Evolutionary conservation across 64 coral and sea anemone species (phyloP).

Genomic region (Montipora foliosa): DNA sequence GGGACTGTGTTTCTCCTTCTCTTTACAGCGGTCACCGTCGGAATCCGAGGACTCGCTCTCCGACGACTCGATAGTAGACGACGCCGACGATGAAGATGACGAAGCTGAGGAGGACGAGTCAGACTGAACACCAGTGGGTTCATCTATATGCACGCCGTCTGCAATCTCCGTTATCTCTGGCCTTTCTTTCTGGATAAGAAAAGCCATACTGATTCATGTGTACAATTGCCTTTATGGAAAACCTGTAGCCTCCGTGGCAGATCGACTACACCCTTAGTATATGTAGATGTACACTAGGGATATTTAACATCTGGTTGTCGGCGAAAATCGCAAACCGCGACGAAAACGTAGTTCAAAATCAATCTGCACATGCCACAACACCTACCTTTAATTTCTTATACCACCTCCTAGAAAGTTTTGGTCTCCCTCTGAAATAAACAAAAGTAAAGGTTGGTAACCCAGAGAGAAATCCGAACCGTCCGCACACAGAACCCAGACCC

Average conservation of each 20-base stretch:
- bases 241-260: too few species aligned
- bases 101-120: constrained; percentile 93
- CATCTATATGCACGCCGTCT: constrained; percentile 74
- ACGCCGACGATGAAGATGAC: constrained; percentile 78
- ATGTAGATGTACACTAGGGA: too few species aligned
- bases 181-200: constrained; percentile 72
- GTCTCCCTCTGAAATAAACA: constrained; percentile 81
- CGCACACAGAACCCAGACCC: too few species aligned
- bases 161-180: constrained; percentile 81
- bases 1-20: constrained; percentile 63
- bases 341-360: background rate
- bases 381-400: constrained; percentile 88
- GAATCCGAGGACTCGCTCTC: constrained; percentile 71
- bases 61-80: constrained; percentile 71
- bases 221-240: too few species aligned
- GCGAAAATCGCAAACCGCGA: too few species aligned
- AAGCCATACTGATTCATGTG: background rate
- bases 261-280: too few species aligned
- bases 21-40: constrained; percentile 69
- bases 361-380: background rate
- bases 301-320: too few species aligned
- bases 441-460: too few species aligned
- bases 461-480: too few species aligned
- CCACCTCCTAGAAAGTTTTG: constrained; percentile 94
- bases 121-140: constrained; percentile 85